A percentile compares a stretch with the other conserved stretches of the same genome.
Conservation (phyloP, 2,113 vertebrate species). For the Hippocampus zosterae region DNA sequence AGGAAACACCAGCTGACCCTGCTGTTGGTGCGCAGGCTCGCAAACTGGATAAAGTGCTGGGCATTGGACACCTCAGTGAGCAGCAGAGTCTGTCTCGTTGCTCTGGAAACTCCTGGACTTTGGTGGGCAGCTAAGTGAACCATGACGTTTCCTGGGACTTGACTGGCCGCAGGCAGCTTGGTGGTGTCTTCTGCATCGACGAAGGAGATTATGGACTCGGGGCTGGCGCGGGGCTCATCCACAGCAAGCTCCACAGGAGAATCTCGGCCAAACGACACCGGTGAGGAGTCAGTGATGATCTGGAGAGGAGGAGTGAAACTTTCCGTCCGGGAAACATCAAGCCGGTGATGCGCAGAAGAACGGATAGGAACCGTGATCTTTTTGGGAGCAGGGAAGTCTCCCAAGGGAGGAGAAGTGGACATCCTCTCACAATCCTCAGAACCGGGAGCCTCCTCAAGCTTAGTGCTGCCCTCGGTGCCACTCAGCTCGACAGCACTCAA, state of each 20-base stretch:
- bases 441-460: slow-evolving; percentile 56
- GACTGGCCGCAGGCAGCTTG: slow-evolving; percentile 61
- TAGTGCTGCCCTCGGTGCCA: slow-evolving; percentile 75
- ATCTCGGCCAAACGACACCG: slow-evolving; percentile 70
- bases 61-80: slow-evolving; percentile 81
- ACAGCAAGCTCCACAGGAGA: slow-evolving; percentile 87
- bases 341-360: slow-evolving; percentile 64
- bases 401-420: slow-evolving; percentile 79
- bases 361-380: slow-evolving; percentile 65
- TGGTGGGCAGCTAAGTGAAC: slow-evolving; percentile 78
- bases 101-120: slow-evolving; percentile 33
- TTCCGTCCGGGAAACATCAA: slow-evolving; percentile 74
- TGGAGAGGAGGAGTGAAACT: slow-evolving; percentile 80
- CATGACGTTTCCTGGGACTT: slow-evolving; percentile 79
- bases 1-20: slow-evolving; percentile 98
- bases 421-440: slow-evolving; percentile 79
- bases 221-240: slow-evolving; percentile 81
- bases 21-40: slow-evolving; percentile 88
- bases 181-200: slow-evolving; percentile 72
- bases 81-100: slow-evolving; percentile 72
- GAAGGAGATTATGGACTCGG: slow-evolving; percentile 74
- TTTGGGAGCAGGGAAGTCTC: slow-evolving; percentile 59
- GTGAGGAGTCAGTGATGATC: slow-evolving; percentile 78
- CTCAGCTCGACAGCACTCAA: slow-evolving; percentile 92
- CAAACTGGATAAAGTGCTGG: slow-evolving; percentile 88